Conservation (phyloP, 2,113 vertebrate species). For the Ictidomys tridecemlineatus region DNA sequence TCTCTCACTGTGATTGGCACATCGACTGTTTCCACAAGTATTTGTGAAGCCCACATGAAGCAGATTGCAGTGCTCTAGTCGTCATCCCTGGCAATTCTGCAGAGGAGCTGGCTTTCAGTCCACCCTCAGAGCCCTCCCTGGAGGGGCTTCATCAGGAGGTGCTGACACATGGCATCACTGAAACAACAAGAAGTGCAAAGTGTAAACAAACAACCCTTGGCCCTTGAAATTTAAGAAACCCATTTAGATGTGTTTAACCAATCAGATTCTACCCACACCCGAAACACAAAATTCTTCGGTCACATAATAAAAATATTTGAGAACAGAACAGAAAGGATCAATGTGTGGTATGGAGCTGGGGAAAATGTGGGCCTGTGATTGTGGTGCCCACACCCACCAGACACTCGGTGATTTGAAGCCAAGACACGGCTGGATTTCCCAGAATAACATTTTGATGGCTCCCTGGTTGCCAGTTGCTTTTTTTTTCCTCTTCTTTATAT, state of each 20-base stretch:
- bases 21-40: conserved; percentile 21
- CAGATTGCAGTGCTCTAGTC: neutral
- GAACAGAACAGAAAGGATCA: neutral
- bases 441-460: neutral
- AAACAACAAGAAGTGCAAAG: conserved; percentile 22
- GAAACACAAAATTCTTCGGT: neutral
- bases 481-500: neutral
- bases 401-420: neutral
- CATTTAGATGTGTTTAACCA: neutral
- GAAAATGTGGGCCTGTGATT: neutral
- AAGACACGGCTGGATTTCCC: neutral
- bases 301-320: neutral
- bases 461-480: neutral
- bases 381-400: rapidly evolving
- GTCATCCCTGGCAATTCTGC: neutral
- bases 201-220: neutral
- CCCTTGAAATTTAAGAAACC: neutral
- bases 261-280: neutral
- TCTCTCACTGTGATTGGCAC: neutral
- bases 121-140: neutral
- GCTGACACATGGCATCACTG: neutral
- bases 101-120: neutral
- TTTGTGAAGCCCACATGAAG: neutral
- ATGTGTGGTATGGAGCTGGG: neutral
- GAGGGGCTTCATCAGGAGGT: neutral